These are phyloP conservation scores for Eufriesea mexicana DNA, from an alignment of 1,140 invertebrate genomes.

Conservation along the genomic window DNA sequence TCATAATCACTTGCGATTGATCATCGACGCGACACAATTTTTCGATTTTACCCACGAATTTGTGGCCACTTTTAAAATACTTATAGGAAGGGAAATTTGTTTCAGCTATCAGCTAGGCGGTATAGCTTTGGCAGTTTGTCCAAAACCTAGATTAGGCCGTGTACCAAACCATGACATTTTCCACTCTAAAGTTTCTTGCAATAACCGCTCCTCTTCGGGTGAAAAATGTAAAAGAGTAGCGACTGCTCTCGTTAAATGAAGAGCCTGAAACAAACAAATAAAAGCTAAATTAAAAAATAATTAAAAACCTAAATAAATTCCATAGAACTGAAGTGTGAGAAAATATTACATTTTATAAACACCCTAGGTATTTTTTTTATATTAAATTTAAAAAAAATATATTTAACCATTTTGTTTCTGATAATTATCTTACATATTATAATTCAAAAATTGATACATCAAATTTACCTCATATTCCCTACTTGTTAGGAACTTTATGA, in stretches of 20 bases:
- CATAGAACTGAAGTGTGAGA: too few species aligned
- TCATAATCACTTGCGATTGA: constrained; percentile 1
- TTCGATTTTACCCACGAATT: constrained; percentile 34
- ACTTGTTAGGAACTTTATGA: constrained; percentile 95
- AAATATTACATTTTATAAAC: too few species aligned
- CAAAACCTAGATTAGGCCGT: constrained; percentile 84
- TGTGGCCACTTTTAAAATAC: constrained; percentile 29
- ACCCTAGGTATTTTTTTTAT: background rate
- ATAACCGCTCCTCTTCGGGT: constrained; percentile 92
- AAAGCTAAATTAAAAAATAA: constrained; percentile 18
- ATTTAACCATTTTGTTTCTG: background rate
- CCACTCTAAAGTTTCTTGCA: constrained; percentile 94
- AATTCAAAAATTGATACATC: background rate
- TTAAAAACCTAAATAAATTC: background rate
- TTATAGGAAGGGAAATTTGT: constrained; percentile 30
- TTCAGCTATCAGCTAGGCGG: constrained; percentile 82
- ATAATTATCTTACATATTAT: background rate
- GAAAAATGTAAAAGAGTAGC: constrained; percentile 92
- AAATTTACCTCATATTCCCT: constrained; percentile 88
- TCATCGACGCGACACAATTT: constrained; percentile 2
- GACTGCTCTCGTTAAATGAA: constrained; percentile 94
- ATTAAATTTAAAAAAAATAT: background rate
- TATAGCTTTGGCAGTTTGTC: constrained; percentile 84
- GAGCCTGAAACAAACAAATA: constrained; percentile 85
- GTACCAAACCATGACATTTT: constrained; percentile 94